phyloP scores from a whole-genome alignment of 2,113 vertebrate genomes.

The Scartelaos histophorus region DNA sequence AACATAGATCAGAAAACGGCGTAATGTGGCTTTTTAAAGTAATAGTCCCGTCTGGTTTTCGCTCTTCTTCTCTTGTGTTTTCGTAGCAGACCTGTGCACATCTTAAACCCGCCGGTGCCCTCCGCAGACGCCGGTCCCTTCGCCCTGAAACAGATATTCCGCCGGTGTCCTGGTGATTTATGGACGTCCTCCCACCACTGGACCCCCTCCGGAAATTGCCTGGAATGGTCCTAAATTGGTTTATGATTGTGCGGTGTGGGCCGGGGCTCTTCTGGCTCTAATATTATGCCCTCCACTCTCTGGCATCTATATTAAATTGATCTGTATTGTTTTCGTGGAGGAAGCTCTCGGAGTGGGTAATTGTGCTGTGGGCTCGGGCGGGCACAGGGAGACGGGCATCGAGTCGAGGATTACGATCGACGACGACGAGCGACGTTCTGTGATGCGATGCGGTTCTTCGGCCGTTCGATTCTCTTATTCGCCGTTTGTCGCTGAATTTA shows the following conservation, averaged over 20 bases:
- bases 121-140: slow-evolving; percentile 70
- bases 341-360: slow-evolving; percentile 74
- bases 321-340: slow-evolving; percentile 75
- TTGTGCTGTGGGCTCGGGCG: slow-evolving; percentile 61
- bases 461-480: no score
- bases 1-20: no score
- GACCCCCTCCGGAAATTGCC: slow-evolving; percentile 82
- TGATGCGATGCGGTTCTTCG: no score
- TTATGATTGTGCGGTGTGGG: slow-evolving; percentile 82
- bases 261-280: slow-evolving; percentile 70
- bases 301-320: slow-evolving; percentile 82
- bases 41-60: no score
- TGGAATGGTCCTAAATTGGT: slow-evolving; percentile 84
- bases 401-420: no score
- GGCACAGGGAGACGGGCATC: no score
- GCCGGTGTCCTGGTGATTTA: slow-evolving; percentile 82
- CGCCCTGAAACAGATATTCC: slow-evolving; percentile 80
- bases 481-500: no score
- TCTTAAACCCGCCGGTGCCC: slow-evolving; percentile 54
- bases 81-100: slow-evolving; percentile 1
- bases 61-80: no score
- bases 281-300: slow-evolving; percentile 77
- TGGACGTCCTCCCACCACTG: slow-evolving; percentile 82
- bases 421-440: no score
- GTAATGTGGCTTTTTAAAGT: no score